Evolutionary conservation across 2,888 invertebrate species (phyloP).

Genomic region (Andrena fulva): DNA sequence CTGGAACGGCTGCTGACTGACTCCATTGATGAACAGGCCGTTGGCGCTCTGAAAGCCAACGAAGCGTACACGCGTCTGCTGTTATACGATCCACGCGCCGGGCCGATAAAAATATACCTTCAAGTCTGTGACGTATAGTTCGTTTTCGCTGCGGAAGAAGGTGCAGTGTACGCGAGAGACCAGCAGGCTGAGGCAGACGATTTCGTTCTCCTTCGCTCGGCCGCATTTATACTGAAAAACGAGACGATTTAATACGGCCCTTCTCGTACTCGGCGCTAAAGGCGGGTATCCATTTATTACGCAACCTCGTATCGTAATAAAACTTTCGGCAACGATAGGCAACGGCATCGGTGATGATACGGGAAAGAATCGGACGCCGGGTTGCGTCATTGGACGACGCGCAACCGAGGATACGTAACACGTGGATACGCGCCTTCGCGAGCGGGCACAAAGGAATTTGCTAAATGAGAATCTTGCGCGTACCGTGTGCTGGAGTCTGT

Average conservation of each 20-base stretch:
- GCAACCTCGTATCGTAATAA: not conserved
- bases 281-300: too few relatives aligned
- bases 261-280: too few relatives aligned
- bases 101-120: conserved; percentile 61
- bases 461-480: not conserved
- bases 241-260: not conserved
- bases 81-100: not conserved
- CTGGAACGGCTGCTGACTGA: conserved; percentile 82
- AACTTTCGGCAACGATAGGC: not conserved
- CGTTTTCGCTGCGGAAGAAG: conserved; percentile 65
- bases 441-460: too few relatives aligned
- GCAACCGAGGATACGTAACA: too few relatives aligned
- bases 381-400: too few relatives aligned
- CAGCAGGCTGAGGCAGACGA: conserved; percentile 73
- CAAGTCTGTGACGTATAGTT: conserved; percentile 75
- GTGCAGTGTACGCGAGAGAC: conserved; percentile 79
- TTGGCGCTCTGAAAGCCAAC: conserved; percentile 86
- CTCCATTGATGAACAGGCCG: conserved; percentile 87
- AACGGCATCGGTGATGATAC: too few relatives aligned
- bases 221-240: conserved; percentile 77
- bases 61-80: too few relatives aligned
- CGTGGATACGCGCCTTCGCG: too few relatives aligned
- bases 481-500: conserved; percentile 48
- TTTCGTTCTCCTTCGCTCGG: conserved; percentile 73
- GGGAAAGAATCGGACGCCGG: too few relatives aligned